Base-by-base conservation (phyloP, 2,113 vertebrate genomes). In the Neolamprologus sp. region DNA sequence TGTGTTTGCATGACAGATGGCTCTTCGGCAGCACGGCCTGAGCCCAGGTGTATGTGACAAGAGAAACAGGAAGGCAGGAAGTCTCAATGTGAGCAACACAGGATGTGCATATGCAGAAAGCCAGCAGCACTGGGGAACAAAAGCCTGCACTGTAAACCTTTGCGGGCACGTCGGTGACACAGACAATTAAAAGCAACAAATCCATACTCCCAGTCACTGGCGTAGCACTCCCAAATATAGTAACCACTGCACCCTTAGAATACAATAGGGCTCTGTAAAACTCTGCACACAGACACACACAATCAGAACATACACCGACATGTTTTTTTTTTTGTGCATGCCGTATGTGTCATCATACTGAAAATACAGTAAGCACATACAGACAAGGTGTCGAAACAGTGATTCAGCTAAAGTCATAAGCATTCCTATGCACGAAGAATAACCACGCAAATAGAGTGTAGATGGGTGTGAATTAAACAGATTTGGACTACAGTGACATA, bases 21-120 rank as follows among this genome's bases (percentile, higher is more conserved):
- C 90, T 87, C 86, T 92, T 51, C 82, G 47, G 89, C 81, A 91
- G 84, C 71, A 35, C 89, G 84, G 89, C 88, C 81, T 54, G 85
- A 85, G 89, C 88, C 87, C 95, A 94, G 95, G 94, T 95, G 95
- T 91, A 81, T 81, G 88, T 65, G 88, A 87, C 91, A 92, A 75
- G 92, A 92, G 87, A 91, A 91, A 95, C 91, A 95, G 94, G 90
- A 93, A 93, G 90, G 83, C 90, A 93, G 95, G 92, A 95, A 94
- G 93, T 88, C 85, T 89, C 60, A 58, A 73, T 85, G 84, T 33
- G 85, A 92, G 89, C 92, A 82, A 85, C 93, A 94, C 95, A 95
- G 94, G 94, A 95, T 92, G 92, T 92, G 93, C 81, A 82, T 83
- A 47, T 83, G 89, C 81, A 87, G 55, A 6, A 37, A 87, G 80